Evolutionary conservation across 2,888 invertebrate species (phyloP), one percentile per base, ranked within the genome.

Genomic region (Toxonevra muliebris): DNA sequence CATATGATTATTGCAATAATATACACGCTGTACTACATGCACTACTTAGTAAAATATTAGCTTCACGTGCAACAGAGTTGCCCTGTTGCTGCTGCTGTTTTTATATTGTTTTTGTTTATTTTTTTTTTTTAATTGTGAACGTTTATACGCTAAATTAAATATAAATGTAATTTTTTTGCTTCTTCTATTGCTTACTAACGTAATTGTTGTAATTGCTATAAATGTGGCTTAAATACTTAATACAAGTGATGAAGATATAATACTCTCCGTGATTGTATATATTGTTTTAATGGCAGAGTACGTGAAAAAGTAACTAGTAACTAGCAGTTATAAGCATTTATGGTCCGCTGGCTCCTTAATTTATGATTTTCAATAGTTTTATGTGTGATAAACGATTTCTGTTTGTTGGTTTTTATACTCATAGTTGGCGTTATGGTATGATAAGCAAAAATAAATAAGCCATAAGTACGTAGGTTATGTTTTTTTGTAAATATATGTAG

Each of bases 101-200:
- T n/a, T n/a, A n/a, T 30, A 30, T 30, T 7, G 7, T 30, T 4
- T 4, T 30, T 30, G 42, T 42, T 17, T 7, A 30, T 30, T 4
- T 4, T 30, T 30, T 59, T 42, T 17, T 10, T 59, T 15, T 64
- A 64, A 64, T 64, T 48, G 50, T 30, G 50, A 64, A 57, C 58
- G 64, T 64, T 64, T 64, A 58, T 64, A 40, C 64, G 64, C 64
- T 58, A 50, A 64, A 58, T 64, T 64, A 64, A 58, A 50, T 64
- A 52, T 50, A 50, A 11, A 12, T 57, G 57, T 63, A 61, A 61
- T 62, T 54, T 61, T 50, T 54, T 62, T 30, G n/a, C 62, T 30
- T 30, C 30, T 30, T 30, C 30, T 30, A 30, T 7, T 30, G 30
- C 30, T 30, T 52, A 19, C 13, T 50, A 17, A 17, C 8, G 50